phyloP scores from a whole-genome alignment of 1,140 invertebrate species.

The Galleria mellonella region DNA sequence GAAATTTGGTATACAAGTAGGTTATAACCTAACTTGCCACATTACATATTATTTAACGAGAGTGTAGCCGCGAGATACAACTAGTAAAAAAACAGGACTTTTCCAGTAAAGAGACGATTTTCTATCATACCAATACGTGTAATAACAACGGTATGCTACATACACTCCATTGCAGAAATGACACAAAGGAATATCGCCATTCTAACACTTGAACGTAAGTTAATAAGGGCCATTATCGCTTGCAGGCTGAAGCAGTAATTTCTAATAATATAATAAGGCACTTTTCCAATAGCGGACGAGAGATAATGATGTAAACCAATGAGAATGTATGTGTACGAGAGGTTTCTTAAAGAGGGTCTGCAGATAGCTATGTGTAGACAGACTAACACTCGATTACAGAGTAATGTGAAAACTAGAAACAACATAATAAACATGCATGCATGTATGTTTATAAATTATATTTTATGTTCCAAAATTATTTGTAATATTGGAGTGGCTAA shows the following conservation, averaged over 20 bases:
- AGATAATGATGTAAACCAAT: not conserved
- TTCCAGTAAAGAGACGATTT: slow-evolving; percentile 12
- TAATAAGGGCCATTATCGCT: slow-evolving; percentile 26
- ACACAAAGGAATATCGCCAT: slow-evolving; percentile 28
- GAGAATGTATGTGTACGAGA: not conserved
- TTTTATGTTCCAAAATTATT: too few relatives aligned
- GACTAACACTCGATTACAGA: too few relatives aligned
- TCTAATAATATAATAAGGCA: slow-evolving; percentile 44
- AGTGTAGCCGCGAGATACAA: too few relatives aligned
- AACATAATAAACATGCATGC: too few relatives aligned
- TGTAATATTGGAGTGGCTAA: too few relatives aligned
- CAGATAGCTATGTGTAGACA: too few relatives aligned
- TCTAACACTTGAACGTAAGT: slow-evolving; percentile 6
- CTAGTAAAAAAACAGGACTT: not conserved
- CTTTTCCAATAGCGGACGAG: slow-evolving; percentile 12
- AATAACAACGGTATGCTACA: slow-evolving; percentile 34
- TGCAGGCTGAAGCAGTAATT: slow-evolving; percentile 25
- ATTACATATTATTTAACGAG: too few relatives aligned
- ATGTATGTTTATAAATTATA: too few relatives aligned
- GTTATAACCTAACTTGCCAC: too few relatives aligned
- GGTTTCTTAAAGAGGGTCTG: not conserved
- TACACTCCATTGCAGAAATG: slow-evolving; percentile 23
- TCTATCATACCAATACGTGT: slow-evolving; percentile 22
- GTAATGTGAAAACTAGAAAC: too few relatives aligned
- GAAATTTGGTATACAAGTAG: too few relatives aligned